Evolutionary conservation across 2,888 invertebrate species (phyloP).

Genomic region (Elegia similella): DNA sequence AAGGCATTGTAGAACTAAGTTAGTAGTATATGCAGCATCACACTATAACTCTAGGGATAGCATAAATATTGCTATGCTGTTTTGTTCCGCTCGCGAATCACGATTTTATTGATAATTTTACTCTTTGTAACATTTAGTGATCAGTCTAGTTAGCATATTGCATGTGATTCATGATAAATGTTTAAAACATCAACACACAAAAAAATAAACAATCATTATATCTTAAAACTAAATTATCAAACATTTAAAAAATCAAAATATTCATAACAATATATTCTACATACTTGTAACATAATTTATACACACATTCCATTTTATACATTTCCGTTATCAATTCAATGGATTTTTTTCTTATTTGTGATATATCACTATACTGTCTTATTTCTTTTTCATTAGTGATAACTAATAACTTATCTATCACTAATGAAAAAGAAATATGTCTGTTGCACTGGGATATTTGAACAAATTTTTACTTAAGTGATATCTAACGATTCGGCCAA

Average conservation of each 20-base stretch:
- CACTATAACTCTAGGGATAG: constrained; percentile 3
- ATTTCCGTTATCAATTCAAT: too few relatives aligned
- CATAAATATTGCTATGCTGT: not conserved
- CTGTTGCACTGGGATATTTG: not conserved
- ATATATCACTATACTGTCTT: too few relatives aligned
- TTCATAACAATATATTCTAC: constrained; percentile 34
- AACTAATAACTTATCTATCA: too few relatives aligned
- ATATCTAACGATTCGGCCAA: not conserved
- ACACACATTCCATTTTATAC: not conserved
- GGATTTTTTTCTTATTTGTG: too few relatives aligned
- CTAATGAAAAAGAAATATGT: constrained; percentile 4
- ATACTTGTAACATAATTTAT: constrained; percentile 25
- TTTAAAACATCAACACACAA: constrained; percentile 22
- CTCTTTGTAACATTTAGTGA: constrained; percentile 4
- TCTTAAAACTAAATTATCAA: constrained; percentile 29
- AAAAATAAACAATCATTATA: constrained; percentile 22
- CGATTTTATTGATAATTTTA: not conserved
- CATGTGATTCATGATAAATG: not conserved
- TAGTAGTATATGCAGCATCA: not conserved
- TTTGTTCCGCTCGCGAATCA: not conserved
- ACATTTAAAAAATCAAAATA: constrained; percentile 24
- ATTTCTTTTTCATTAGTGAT: too few relatives aligned
- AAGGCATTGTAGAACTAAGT: constrained; percentile 21
- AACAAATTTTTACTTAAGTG: not conserved
- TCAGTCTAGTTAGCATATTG: constrained; percentile 9